These are phyloP conservation scores for Sorex maritimensis DNA, from an alignment of 2,797 vertebrate genomes.

Conservation along the genomic window DNA sequence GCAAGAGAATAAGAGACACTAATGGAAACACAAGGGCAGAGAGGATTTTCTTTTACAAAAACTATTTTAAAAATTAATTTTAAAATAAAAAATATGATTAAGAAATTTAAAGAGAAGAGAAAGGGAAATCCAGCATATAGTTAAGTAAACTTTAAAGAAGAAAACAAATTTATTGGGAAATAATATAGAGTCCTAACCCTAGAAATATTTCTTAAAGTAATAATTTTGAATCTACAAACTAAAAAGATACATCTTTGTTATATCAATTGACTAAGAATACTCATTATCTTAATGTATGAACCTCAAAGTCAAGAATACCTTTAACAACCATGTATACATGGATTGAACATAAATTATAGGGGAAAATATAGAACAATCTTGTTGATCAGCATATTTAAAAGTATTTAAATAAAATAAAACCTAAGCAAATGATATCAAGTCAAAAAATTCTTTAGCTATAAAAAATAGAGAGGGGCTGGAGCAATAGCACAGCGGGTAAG, in stretches of 20 bases:
- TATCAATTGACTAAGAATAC: neutral
- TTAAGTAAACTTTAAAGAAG: neutral
- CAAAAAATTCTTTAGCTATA: neutral
- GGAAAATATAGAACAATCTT: neutral
- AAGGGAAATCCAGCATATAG: neutral
- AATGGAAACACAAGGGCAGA: neutral
- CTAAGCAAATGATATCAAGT: slow-evolving; percentile 20
- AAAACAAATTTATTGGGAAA: neutral
- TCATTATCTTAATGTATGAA: neutral
- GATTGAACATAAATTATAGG: neutral
- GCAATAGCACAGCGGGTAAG: too few species aligned
- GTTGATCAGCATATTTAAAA: slow-evolving; percentile 1
- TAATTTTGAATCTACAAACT: neutral
- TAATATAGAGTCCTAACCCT: neutral
- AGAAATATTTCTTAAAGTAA: slow-evolving; percentile 7
- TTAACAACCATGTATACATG: neutral
- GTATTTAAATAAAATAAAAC: slow-evolving; percentile 35
- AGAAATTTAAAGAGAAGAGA: neutral
- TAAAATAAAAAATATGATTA: neutral
- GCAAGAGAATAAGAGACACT: neutral
- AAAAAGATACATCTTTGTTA: neutral
- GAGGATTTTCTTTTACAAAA: neutral
- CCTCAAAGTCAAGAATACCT: neutral
- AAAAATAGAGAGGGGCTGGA: neutral
- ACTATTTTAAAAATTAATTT: too few species aligned